Evolutionary conservation across 2,797 vertebrate genomes (phyloP), one percentile per base, ranked within the genome.

Genomic region (Helicolenus hilgendorfi): DNA sequence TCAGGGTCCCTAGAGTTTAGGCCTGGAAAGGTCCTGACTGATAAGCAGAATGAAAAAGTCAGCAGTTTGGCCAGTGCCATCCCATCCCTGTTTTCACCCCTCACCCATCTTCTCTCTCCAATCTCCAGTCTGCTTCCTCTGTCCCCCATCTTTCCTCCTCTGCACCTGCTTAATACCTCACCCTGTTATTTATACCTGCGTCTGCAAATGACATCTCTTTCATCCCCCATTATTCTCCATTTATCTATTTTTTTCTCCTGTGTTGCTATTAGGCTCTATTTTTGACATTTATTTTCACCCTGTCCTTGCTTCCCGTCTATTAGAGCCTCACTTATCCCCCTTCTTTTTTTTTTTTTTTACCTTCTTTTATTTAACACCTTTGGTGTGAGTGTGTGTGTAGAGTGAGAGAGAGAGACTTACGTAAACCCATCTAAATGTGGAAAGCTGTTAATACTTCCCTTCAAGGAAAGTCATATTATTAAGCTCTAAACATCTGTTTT

Each of bases 11-110:
- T 11, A 79, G 90, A 94, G 94, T 95, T 96, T 89, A 91, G 93
- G 88, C 79, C 87, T 87, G 90, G 83, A 96, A 95, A 95, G 92
- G 96, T 95, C 94, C 89, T 90, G 88, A 86, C 90, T 94, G 96
- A 96, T 96, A 96, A 96, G 95, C 81, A 84, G 89, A 95, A 94
- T 89, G 92, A 76, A 91, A 94, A 95, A 95, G 94, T 96, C 95
- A 96, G 95, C 96, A 96, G 92, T 96, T 95, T 96, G 94, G 91
- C 86, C 86, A 62, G 81, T 88, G 90, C 90, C 90, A 89, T 91
- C 85, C 93, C 89, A 85, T 92, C 72, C 63, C 84, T 83, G 80
- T 92, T 85, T 91, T 89, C 83, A 75, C 84, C 81, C 72, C 41
- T 83, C 73, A 84, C 74, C 85, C 58, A 36, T 82, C 79, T 75